These are phyloP conservation scores for Craterocephalus amniculus DNA, from an alignment of 2,797 vertebrate genomes.

Conservation along the genomic window DNA sequence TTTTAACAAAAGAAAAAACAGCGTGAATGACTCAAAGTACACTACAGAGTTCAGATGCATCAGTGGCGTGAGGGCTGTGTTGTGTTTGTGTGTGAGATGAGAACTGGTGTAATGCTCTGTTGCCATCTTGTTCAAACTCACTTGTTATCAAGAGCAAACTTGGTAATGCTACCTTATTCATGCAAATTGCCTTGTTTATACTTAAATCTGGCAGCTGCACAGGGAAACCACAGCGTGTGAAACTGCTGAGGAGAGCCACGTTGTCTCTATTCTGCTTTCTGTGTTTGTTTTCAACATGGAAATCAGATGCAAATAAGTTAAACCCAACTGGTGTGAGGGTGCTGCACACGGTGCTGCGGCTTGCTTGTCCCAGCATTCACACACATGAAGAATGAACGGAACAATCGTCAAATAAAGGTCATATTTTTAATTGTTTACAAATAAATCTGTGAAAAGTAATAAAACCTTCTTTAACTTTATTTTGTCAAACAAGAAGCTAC, in stretches of 20 bases:
- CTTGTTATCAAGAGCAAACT: constrained; percentile 62
- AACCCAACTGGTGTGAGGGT: constrained; percentile 38
- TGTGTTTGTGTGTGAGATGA: constrained; percentile 54
- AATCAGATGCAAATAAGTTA: constrained; percentile 71
- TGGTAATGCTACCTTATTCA: constrained; percentile 59
- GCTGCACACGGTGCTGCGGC: constrained; percentile 25
- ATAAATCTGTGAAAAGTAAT: constrained; percentile 21
- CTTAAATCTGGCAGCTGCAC: constrained; percentile 58
- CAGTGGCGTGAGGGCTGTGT: constrained; percentile 31
- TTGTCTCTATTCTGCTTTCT: constrained; percentile 53
- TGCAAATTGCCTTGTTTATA: constrained; percentile 73
- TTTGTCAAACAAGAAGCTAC: constrained; percentile 31
- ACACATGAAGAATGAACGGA: constrained; percentile 32
- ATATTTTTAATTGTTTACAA: too few relatives aligned
- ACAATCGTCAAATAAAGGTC: too few relatives aligned
- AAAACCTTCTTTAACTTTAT: constrained; percentile 27
- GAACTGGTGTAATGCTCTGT: constrained; percentile 50
- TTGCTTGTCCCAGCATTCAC: constrained; percentile 48
- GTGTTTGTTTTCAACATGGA: constrained; percentile 70
- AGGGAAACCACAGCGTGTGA: constrained; percentile 57
- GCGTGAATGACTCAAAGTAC: constrained; percentile 21
- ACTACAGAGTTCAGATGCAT: constrained; percentile 30
- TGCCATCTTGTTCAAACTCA: constrained; percentile 66
- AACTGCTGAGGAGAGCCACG: constrained; percentile 57
- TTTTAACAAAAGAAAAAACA: constrained; percentile 42